Percentiles rank a stretch among this genome's conserved stretches.
These are phyloP conservation scores for Habroteleia sp. DNA, from an alignment of 2,888 invertebrate genomes.

Conservation along the genomic window DNA sequence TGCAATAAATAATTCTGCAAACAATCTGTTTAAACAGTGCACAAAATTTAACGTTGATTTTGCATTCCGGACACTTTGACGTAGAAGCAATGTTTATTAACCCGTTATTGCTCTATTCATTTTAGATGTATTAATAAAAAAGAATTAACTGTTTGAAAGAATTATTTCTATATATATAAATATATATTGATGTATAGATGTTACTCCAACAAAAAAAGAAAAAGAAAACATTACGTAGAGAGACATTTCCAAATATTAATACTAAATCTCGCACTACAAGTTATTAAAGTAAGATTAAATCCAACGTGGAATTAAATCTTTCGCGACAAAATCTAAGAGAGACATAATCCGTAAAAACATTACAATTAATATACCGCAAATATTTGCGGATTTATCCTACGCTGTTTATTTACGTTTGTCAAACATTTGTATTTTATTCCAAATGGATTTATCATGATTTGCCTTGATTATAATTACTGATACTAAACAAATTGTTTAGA, in stretches of 20 bases:
- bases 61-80: slow-evolving; percentile 12
- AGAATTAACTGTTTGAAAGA: slow-evolving; percentile 1
- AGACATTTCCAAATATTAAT: slow-evolving; percentile 10
- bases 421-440: too few relatives aligned
- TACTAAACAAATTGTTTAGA: too few relatives aligned
- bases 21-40: slow-evolving; percentile 2
- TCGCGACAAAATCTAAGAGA: slow-evolving; percentile 6
- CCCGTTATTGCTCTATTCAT: slow-evolving; percentile 2
- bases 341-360: slow-evolving; percentile 46
- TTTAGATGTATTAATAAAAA: background rate
- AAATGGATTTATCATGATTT: too few relatives aligned
- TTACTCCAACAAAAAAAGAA: background rate
- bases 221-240: slow-evolving; percentile 8
- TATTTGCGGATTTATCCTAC: slow-evolving; percentile 37
- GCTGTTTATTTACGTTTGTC: too few relatives aligned
- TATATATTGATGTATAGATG: too few relatives aligned
- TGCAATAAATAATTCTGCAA: slow-evolving; percentile 16
- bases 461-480: too few relatives aligned
- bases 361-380: slow-evolving; percentile 33
- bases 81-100: slow-evolving; percentile 27
- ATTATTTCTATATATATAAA: background rate
- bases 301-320: slow-evolving; percentile 33
- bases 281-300: slow-evolving; percentile 36
- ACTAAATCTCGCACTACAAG: background rate
- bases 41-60: slow-evolving; percentile 29